Base-by-base conservation (phyloP, 2,888 invertebrate species). In the Agrilus biguttatus region DNA sequence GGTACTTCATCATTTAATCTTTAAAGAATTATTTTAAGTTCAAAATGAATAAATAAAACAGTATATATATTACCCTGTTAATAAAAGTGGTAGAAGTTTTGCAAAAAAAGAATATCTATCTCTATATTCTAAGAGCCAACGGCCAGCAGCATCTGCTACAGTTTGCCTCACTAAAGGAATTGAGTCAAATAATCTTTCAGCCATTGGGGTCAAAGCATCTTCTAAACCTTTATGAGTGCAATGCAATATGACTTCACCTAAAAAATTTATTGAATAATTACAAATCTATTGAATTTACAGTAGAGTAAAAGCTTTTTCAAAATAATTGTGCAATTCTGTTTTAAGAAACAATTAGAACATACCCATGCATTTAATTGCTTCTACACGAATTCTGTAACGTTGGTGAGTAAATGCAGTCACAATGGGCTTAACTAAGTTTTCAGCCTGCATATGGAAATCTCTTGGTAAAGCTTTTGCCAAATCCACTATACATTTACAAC, bases 71-170 rank as follows among this genome's bases (percentile, higher is more conserved):
- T 67, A 80, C 79, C 90, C 83, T 36, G 90, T 88, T 33, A 95
- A 66, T 4, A 92, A 66, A 10, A 93, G 65, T 0, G 95, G 93
- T 51, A 95, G 71, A 54, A 93, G 74, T 52, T 83, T 80, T 60
- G 83, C 80, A 71, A 88, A 91, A 66, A 80, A 91, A 0, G 92
- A 92, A 60, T 95, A 95, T 52, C 93, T 71, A 61, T 95, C 92
- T 41, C 73, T 73, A 44, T 91, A 75, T 42, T 77, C 74, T 21
- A 85, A 60, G 60, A 91, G 70, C 86, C 90, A 86, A 37, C 72
- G 69, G 3, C 86, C 84, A 1, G 87, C 81, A 52, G 86, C 80
- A 53, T 76, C 66, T 0, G 83, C 80, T 4, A 90, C 83, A 51
- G 85, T 83, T 55, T 72, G 66, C 37, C 95, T 73, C 0, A 93